Evolutionary conservation across 2,888 invertebrate genomes (phyloP), one percentile per base, ranked within the genome.

Genomic region (Danaus chrysippus): DNA sequence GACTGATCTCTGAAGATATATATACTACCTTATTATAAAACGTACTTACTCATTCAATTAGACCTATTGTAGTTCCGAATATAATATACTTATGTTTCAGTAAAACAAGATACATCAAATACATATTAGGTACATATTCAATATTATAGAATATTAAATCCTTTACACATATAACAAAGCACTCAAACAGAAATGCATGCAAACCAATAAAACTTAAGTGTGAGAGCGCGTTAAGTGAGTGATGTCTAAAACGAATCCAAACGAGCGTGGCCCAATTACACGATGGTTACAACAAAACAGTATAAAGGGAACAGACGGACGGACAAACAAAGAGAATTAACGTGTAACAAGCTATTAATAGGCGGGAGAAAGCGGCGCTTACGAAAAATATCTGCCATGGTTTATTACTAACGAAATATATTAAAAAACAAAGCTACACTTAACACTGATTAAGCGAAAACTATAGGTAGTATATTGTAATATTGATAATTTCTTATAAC

Each of bases 281-380:
- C 43, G 59, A 61, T 62, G 71, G 74, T 80, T 68, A 59, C 59
- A 56, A 60, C 44, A 42, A 58, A 63, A 66, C 59, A 63, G 60
- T 44, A 58, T 55, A 49, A 55, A 59, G 19, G 56, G 54, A 54
- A 64, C 61, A 65, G 64, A 66, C 66, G 59, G 62, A 61, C 61
- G 68, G 61, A 65, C 64, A 64, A 54, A 19, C 44, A 41, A 41
- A 58, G 44, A 15, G 54, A 46, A 75, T 76, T 79, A 79, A 79
- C 23, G 23, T 34, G 23, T 78, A 77, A 72, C 76, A 72, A 73
- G 72, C 76, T 83, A 83, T 77, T 83, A 82, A 84, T 85, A 84
- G 81, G 77, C 73, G 77, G 72, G 80, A 79, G 83, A 83, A 82
- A 84, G 79, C 74, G 71, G 70, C 70, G 23, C 6, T 34, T 34